Conservation (phyloP, 2,113 vertebrate species). For the Xiphias gladius region DNA sequence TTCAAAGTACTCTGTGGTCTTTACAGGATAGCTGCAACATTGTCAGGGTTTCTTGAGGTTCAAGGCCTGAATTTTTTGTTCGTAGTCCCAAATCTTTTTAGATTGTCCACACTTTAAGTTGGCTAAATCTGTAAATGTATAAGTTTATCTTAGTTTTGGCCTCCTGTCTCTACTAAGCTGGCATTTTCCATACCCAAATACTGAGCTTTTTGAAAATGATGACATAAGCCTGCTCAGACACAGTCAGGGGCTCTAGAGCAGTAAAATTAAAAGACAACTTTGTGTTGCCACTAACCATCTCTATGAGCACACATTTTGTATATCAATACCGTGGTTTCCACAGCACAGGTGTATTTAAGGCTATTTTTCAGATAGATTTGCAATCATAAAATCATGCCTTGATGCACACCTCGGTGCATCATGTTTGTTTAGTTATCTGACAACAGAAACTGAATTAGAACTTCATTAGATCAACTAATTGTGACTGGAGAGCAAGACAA, state of each 20-base stretch:
- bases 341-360: neutral
- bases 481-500: too few relatives aligned
- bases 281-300: neutral
- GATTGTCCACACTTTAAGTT: too few relatives aligned
- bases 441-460: neutral
- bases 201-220: neutral
- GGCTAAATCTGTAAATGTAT: neutral
- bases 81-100: too few relatives aligned
- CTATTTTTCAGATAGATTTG: neutral
- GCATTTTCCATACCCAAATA: neutral
- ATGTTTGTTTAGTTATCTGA: neutral
- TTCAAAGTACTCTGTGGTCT: neutral
- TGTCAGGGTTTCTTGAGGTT: neutral
- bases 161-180: neutral
- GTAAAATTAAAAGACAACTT: neutral
- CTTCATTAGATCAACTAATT: neutral
- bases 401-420: neutral
- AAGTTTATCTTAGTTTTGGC: neutral
- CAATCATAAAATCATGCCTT: neutral
- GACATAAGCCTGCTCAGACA: neutral
- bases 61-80: neutral
- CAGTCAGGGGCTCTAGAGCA: neutral
- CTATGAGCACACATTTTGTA: neutral
- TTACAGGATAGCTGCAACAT: neutral
- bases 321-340: neutral